Percentiles rank a stretch among this genome's conserved stretches.
phyloP scores from a whole-genome alignment of 2,797 vertebrate species.

The Melopsittacus undulatus region DNA sequence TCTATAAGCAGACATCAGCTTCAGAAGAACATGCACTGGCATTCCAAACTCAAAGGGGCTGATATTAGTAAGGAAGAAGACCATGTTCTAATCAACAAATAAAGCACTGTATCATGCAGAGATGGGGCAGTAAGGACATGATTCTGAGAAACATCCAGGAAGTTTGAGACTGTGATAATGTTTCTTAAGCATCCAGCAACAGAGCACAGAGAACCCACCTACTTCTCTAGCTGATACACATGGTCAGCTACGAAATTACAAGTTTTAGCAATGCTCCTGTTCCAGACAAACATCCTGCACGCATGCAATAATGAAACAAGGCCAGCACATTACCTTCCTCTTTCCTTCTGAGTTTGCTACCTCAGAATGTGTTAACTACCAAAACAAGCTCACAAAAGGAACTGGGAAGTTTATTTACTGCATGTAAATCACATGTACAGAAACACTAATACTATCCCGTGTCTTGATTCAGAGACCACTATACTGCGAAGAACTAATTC shows the following conservation, averaged over 20 bases:
- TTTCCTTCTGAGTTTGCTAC: background rate
- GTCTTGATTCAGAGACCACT: background rate
- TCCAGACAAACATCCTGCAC: background rate
- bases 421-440: background rate
- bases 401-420: background rate
- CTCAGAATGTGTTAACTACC: background rate
- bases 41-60: background rate
- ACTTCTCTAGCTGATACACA: background rate
- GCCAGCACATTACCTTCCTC: background rate
- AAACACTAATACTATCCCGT: background rate
- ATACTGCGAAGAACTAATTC: background rate
- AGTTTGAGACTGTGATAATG: background rate
- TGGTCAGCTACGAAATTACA: background rate
- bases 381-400: background rate
- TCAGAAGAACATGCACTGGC: background rate
- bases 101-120: background rate
- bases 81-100: background rate
- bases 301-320: background rate
- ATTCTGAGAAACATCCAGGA: background rate
- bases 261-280: background rate
- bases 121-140: background rate
- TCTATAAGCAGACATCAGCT: background rate
- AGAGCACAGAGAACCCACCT: background rate
- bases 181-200: background rate
- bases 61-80: background rate